A percentile compares a stretch with the other conserved stretches of the same genome.
phyloP scores from a whole-genome alignment of 1,140 invertebrate genomes.

The Ditylenchus dipsaci region DNA sequence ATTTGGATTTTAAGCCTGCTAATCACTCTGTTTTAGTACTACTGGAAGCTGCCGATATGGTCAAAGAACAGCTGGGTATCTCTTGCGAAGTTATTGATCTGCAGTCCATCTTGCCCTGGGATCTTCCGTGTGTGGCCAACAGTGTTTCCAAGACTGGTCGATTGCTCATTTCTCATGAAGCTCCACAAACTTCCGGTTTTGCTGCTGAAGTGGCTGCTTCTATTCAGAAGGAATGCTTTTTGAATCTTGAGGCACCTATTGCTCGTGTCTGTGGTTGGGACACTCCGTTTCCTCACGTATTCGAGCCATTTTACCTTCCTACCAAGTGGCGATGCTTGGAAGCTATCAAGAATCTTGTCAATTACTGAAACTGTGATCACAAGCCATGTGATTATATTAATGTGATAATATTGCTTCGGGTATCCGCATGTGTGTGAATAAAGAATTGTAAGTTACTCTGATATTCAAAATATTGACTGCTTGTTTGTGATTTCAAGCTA shows the following conservation, averaged over 20 bases:
- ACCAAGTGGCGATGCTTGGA: conserved; percentile 85
- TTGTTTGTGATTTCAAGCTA: too few relatives aligned
- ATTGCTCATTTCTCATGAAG: conserved; percentile 85
- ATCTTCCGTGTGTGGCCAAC: conserved; percentile 78
- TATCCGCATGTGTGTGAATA: too few relatives aligned
- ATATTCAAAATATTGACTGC: too few relatives aligned
- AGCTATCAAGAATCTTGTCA: conserved; percentile 71
- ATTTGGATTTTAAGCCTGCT: too few relatives aligned
- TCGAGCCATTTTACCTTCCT: conserved; percentile 90
- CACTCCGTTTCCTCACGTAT: conserved; percentile 91
- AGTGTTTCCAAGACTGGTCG: conserved; percentile 90
- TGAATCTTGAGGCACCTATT: conserved; percentile 87
- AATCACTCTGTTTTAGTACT: conserved; percentile 62
- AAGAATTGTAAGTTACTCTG: too few relatives aligned
- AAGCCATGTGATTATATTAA: too few relatives aligned
- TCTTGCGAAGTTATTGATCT: conserved; percentile 90
- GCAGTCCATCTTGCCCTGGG: conserved; percentile 90
- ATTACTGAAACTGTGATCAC: conserved; percentile 60
- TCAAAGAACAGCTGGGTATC: conserved; percentile 72
- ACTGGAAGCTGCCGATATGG: conserved; percentile 81
- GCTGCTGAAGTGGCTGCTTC: conserved; percentile 89
- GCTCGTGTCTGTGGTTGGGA: conserved; percentile 89
- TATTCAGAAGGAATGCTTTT: conserved; percentile 90
- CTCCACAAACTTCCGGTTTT: conserved; percentile 88
- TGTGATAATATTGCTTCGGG: too few relatives aligned